phyloP scores from a whole-genome alignment of 2,797 vertebrate genomes.

The Sciurus carolinensis region DNA sequence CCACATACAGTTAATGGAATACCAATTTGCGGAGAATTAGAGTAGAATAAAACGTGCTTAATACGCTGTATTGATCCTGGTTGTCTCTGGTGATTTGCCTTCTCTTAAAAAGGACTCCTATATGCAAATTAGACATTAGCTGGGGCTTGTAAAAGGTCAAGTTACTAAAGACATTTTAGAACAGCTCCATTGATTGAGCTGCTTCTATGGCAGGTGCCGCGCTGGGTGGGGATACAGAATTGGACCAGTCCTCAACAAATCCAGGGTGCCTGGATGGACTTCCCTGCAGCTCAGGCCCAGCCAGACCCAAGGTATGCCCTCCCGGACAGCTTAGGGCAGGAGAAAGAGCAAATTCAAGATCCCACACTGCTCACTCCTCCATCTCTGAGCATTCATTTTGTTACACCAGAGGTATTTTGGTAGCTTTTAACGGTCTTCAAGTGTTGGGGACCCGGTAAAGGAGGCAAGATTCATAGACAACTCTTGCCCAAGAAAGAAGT shows the following conservation, averaged over 20 bases:
- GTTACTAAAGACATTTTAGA: conserved; percentile 68
- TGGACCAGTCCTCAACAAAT: background rate
- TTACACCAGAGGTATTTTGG: background rate
- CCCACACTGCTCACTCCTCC: background rate
- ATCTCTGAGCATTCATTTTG: background rate
- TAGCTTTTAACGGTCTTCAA: conserved; percentile 18
- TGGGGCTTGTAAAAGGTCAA: conserved; percentile 66
- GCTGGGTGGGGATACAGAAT: background rate
- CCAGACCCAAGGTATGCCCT: background rate
- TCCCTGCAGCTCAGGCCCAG: background rate
- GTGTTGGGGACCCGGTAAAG: background rate
- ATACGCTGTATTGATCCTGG: conserved; percentile 77
- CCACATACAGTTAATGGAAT: conserved; percentile 79
- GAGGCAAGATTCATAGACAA: background rate
- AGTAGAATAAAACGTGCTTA: conserved; percentile 68
- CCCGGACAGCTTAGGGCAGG: background rate
- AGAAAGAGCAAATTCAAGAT: conserved; percentile 9
- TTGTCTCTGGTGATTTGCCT: conserved; percentile 71
- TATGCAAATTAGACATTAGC: conserved; percentile 77
- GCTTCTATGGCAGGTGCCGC: background rate
- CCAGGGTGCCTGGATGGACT: background rate
- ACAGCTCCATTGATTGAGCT: conserved; percentile 28
- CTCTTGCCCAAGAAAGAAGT: conserved; percentile 14
- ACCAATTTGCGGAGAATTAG: conserved; percentile 75
- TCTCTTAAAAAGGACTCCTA: conserved; percentile 48